A percentile compares a stretch with the other conserved stretches of the same genome.
Conservation (phyloP, 1,140 invertebrate genomes). For the Drosophila ananassae region DNA sequence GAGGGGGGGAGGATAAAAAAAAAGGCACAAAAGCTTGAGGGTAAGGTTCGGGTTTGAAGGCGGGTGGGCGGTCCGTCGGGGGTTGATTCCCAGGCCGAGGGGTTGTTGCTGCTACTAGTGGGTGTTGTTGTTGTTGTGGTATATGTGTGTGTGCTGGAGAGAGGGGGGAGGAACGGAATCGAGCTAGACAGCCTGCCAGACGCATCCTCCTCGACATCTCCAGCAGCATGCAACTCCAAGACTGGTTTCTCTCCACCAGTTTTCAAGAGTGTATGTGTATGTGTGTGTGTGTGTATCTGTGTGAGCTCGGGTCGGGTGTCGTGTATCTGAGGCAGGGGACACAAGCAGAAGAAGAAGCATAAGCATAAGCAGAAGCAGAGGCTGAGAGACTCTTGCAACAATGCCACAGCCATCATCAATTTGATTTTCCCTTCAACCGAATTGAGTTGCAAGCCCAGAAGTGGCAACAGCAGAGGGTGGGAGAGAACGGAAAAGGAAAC, state of each 20-base stretch:
- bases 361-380: no score
- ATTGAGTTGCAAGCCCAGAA: neutral
- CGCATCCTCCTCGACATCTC: conserved; percentile 1
- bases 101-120: conserved; percentile 1
- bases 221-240: neutral
- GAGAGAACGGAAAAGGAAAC: neutral
- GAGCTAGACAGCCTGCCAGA: conserved; percentile 2
- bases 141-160: neutral
- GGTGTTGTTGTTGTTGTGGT: neutral
- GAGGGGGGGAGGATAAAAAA: neutral
- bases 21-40: neutral
- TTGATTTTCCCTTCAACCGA: conserved; percentile 3
- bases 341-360: no score
- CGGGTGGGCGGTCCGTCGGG: conserved; percentile 1
- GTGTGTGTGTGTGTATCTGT: neutral
- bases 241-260: neutral
- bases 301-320: neutral
- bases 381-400: neutral
- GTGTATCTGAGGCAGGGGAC: neutral
- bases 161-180: neutral
- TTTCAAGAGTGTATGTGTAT: neutral
- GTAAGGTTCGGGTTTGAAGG: conserved; percentile 1
- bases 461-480: neutral
- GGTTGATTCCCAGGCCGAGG: neutral
- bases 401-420: conserved; percentile 1